phyloP scores from a whole-genome alignment of 2,113 vertebrate genomes.

The Mionectes macconnelli region DNA sequence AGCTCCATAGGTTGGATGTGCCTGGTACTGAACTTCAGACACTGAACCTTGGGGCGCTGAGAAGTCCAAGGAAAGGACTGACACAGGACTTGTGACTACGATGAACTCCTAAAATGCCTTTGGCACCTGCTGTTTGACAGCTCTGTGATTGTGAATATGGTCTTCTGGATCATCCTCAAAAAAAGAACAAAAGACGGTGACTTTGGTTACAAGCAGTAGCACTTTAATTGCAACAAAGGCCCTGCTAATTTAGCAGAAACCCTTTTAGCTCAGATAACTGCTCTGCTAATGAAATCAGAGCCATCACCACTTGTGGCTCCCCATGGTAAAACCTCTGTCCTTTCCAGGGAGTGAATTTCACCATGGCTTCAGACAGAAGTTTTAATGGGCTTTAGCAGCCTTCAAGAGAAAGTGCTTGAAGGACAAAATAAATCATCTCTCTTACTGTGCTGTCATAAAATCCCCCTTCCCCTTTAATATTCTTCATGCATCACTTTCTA shows the following conservation, averaged over 20 bases:
- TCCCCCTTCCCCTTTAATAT: slow-evolving; percentile 30
- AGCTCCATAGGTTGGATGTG: not conserved
- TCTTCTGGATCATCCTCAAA: not conserved
- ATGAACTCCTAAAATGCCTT: not conserved
- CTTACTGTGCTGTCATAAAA: slow-evolving; percentile 6
- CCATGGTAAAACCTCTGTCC: slow-evolving; percentile 15
- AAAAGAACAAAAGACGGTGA: not conserved
- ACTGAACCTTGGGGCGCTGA: not conserved
- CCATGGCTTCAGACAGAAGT: not conserved
- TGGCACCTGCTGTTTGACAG: not conserved
- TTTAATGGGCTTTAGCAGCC: slow-evolving; percentile 44
- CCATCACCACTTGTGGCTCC: not conserved
- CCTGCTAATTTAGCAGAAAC: slow-evolving; percentile 32
- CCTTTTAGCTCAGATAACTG: slow-evolving; percentile 32
- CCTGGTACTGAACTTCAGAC: not conserved
- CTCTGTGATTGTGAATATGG: not conserved
- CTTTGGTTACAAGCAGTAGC: not conserved
- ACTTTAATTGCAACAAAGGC: slow-evolving; percentile 4
- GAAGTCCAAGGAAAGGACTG: not conserved
- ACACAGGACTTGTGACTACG: not conserved
- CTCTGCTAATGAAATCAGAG: slow-evolving; percentile 39
- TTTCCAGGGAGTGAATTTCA: slow-evolving; percentile 12
- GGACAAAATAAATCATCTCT: slow-evolving; percentile 42
- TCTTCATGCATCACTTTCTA: not conserved
- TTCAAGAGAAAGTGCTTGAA: not conserved